Conservation (phyloP, 1,140 invertebrate genomes). For the Platorchestia sp. region DNA sequence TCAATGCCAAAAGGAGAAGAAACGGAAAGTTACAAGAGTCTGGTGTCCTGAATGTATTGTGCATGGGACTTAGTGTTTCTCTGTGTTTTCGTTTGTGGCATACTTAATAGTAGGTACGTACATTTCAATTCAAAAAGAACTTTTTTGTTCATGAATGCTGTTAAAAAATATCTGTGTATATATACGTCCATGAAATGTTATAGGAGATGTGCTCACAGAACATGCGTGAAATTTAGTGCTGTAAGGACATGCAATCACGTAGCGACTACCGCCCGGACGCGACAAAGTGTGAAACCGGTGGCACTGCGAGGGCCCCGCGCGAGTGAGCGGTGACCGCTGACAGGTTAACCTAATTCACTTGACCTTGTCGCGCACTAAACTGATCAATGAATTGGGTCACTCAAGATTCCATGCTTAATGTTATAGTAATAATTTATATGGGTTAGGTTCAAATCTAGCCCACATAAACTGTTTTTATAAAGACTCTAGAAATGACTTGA, state of each 20-base stretch:
- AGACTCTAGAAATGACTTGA: too few species aligned
- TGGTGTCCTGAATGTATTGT: not conserved
- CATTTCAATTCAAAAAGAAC: not conserved
- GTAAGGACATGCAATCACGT: not conserved
- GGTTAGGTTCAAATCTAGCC: too few species aligned
- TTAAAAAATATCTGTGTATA: not conserved
- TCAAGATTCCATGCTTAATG: too few species aligned
- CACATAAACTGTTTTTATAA: too few species aligned
- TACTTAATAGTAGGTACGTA: not conserved
- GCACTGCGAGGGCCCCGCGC: not conserved
- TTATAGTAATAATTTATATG: too few species aligned
- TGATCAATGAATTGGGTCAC: too few species aligned
- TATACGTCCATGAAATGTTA: not conserved
- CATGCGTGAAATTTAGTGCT: not conserved
- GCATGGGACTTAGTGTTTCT: not conserved
- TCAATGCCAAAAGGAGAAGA: not conserved
- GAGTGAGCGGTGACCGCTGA: not conserved
- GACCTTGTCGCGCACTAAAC: too few species aligned
- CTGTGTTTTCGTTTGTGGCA: not conserved
- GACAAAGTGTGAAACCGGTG: not conserved
- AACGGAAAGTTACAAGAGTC: not conserved
- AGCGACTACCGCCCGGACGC: not conserved
- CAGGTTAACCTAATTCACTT: too few species aligned
- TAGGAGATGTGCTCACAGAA: not conserved
- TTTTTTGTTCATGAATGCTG: not conserved